Base-by-base conservation (phyloP, 1,140 invertebrate species). In the Calycopis cecrops region DNA sequence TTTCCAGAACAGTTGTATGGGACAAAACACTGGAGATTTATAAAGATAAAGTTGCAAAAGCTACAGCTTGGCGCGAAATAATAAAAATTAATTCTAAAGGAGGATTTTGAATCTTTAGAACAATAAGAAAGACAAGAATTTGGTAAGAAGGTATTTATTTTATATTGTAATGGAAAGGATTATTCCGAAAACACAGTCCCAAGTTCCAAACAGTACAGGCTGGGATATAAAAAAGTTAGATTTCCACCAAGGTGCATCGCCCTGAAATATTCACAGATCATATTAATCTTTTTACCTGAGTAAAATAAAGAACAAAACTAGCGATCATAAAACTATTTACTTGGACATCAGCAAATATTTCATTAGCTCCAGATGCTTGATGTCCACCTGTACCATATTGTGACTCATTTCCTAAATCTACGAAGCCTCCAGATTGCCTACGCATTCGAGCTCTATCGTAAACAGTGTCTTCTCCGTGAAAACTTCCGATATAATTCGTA, bases 151-250 rank as follows among this genome's bases (percentile, higher is more conserved):
- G n/a, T n/a, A n/a, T n/a, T n/a, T n/a, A n/a, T n/a, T n/a, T n/a
- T n/a, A n/a, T n/a, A n/a, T n/a, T n/a, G n/a, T n/a, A n/a, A n/a
- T n/a, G n/a, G n/a, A n/a, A n/a, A n/a, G n/a, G n/a, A n/a, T n/a
- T n/a, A n/a, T n/a, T n/a, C n/a, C n/a, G 78, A 97, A 98, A 9
- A 99, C 98, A 63, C 97, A 97, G 90, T 99, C 97, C 97, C 97
- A 98, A 1, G 97, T 97, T 11, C 97, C 97, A 91, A 99, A 99
- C 16, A 99, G 89, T 48, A 98, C 95, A 47, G 96, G 96, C 79
- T 97, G 94, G 33, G 95, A 96, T 79, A 97, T 94, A 70, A 98
- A 96, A 79, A 97, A 97, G 75, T 97, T 96, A 17, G 95, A 94
- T 86, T 96, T 95, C 95, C 95, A 97, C 95, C 95, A 97, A 49